Percentiles rank a stretch among this genome's conserved stretches.
These are phyloP conservation scores for Bombus confusus DNA, from an alignment of 1,140 invertebrate genomes.

Conservation along the genomic window DNA sequence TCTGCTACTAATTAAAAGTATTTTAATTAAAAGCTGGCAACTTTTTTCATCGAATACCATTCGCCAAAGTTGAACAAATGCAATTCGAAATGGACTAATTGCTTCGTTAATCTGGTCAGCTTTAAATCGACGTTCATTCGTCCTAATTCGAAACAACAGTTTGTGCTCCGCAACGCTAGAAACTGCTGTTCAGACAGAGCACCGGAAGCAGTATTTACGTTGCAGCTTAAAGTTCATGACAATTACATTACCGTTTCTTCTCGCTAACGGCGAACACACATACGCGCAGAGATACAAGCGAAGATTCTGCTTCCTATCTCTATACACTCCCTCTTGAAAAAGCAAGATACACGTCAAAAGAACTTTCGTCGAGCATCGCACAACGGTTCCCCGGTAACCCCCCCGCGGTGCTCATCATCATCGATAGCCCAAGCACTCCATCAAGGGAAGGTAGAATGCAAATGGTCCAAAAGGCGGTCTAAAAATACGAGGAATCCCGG, in stretches of 20 bases:
- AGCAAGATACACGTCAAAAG: no score
- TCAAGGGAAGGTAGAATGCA: constrained; percentile 20
- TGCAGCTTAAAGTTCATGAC: not conserved
- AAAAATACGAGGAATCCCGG: constrained; percentile 22
- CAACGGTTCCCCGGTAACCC: no score
- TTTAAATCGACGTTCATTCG: not conserved
- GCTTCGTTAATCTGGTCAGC: not conserved
- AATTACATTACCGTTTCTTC: not conserved
- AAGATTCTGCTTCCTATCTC: no score
- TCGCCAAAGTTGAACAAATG: not conserved
- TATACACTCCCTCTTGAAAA: no score
- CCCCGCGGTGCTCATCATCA: not conserved
- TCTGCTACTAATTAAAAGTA: not conserved
- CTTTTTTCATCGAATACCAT: not conserved
- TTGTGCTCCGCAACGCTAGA: not conserved
- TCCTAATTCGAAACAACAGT: not conserved
- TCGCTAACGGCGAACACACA: not conserved
- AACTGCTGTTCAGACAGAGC: not conserved
- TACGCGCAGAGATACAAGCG: no score
- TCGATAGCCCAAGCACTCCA: not conserved
- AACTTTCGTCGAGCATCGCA: no score
- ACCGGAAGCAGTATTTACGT: not conserved
- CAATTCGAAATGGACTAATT: not conserved
- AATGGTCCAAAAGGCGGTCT: constrained; percentile 34
- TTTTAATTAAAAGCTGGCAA: not conserved